These are phyloP conservation scores for Drosophila kokeensis DNA, from an alignment of 2,888 invertebrate species.

Conservation along the genomic window DNA sequence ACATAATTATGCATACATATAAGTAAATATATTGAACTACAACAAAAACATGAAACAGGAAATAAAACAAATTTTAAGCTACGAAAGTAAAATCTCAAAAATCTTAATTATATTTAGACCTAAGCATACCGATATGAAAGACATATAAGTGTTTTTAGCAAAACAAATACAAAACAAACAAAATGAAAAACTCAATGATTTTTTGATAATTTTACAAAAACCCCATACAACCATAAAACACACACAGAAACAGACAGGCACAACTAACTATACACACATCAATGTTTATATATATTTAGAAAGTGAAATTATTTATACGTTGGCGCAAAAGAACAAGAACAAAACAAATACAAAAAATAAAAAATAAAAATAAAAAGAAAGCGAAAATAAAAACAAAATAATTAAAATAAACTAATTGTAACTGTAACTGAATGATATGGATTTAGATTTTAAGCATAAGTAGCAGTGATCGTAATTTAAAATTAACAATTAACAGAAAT, in stretches of 20 bases:
- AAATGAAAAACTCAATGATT: constrained; percentile 65
- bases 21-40: constrained; percentile 68
- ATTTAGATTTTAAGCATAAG: constrained; percentile 73
- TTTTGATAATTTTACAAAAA: constrained; percentile 81
- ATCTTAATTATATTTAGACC: constrained; percentile 75
- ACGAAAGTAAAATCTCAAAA: constrained; percentile 77
- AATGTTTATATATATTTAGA: constrained; percentile 81
- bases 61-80: constrained; percentile 80
- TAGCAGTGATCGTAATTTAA: constrained; percentile 82
- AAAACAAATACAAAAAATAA: constrained; percentile 19
- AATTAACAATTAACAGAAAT: constrained; percentile 69
- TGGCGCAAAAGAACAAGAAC: constrained; percentile 74
- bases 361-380: constrained; percentile 25
- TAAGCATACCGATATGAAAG: constrained; percentile 74
- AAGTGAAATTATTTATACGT: constrained; percentile 77
- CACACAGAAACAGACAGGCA: constrained; percentile 57
- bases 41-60: constrained; percentile 78
- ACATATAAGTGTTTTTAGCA: constrained; percentile 76
- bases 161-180: constrained; percentile 56
- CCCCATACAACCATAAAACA: constrained; percentile 44
- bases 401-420: constrained; percentile 72
- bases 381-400: constrained; percentile 34
- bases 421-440: constrained; percentile 75
- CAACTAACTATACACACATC: constrained; percentile 62
- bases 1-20: constrained; percentile 37